Evolutionary conservation across 1,140 invertebrate genomes (phyloP).

Genomic region (Drosophila nikananu): DNA sequence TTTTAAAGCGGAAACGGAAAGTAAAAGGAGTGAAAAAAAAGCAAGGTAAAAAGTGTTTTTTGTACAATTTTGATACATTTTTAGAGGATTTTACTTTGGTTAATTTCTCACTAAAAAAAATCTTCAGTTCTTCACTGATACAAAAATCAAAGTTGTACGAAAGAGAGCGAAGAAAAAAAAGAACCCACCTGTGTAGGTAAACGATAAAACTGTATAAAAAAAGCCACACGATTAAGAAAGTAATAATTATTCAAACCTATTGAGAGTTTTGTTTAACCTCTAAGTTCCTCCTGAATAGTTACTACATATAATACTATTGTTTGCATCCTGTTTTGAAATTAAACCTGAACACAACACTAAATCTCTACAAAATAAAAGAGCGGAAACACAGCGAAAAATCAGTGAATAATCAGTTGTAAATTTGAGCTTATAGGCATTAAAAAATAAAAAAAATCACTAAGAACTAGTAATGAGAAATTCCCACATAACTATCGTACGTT

Average conservation of each 20-base stretch:
- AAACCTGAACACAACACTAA: constrained; percentile 11
- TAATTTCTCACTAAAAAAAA: constrained; percentile 29
- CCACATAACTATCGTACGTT: constrained; percentile 45
- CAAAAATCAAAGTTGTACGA: constrained; percentile 47
- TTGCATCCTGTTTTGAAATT: constrained; percentile 22
- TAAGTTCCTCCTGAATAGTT: constrained; percentile 50
- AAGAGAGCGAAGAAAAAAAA: constrained; percentile 37
- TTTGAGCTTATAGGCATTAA: constrained; percentile 82
- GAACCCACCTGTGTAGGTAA: constrained; percentile 81
- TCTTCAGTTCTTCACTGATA: constrained; percentile 39
- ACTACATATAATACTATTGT: constrained; percentile 18
- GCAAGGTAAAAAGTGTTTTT: constrained; percentile 47
- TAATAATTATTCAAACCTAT: constrained; percentile 23
- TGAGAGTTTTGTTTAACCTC: constrained; percentile 28
- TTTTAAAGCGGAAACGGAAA: constrained; percentile 33
- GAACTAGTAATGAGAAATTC: constrained; percentile 27
- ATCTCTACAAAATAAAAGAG: not conserved
- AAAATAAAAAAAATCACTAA: not conserved
- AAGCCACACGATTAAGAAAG: constrained; percentile 34
- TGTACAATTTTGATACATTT: constrained; percentile 79
- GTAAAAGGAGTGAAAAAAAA: constrained; percentile 15
- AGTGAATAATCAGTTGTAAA: constrained; percentile 80
- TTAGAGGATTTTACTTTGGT: constrained; percentile 68
- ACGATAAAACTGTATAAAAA: constrained; percentile 55
- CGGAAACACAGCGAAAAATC: constrained; percentile 38